Base-by-base conservation (phyloP, 2,797 vertebrate genomes). In the Sparus aurata region DNA sequence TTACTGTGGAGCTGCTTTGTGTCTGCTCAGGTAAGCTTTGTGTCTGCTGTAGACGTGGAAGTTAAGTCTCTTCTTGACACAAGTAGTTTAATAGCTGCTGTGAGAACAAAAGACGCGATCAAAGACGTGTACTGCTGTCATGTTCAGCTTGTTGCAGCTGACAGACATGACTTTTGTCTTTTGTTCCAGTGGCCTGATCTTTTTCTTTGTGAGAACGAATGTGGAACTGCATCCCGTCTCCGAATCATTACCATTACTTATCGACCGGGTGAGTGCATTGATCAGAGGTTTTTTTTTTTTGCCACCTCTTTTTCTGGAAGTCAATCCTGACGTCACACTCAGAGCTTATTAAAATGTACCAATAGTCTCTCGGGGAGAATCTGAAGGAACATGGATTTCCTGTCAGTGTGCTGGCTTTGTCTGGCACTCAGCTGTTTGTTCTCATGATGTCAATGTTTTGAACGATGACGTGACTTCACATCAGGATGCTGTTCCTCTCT, bases 191-290 rank as follows among this genome's bases (percentile, higher is more conserved):
- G 95, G 95, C 22, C 83, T 97, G 84, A 94, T 97, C 83, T 97
- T 97, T 91, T 94, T 98, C 93, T 97, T 97, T 90, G 95, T 98
- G 92, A 98, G 95, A 94, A 94, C 93, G 0, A 95, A 98, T 60
- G 85, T 96, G 82, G 87, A 92, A 57, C 90, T 57, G 80, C 93
- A 82, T 84, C 79, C 88, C 0, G 23, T 72, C 70, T 76, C 92
- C 0, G 82, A 95, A 80, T 92, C 93, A 0, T 90, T 93, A 0
- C 96, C 96, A 3, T 81, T 98, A 76, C 92, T 97, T 34, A 91
- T 94, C 20, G 95, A 96, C 77, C 92, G 76, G 63, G 97, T 97
- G 91, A 95, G 96, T 94, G 1, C 34, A 22, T 46, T 17, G 47
- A 47, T 23, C 16, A 1, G 6, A 5, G 22, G 13, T 22, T 73